Evolutionary conservation across 2,888 invertebrate genomes (phyloP).

Genomic region (Drosophila differens): DNA sequence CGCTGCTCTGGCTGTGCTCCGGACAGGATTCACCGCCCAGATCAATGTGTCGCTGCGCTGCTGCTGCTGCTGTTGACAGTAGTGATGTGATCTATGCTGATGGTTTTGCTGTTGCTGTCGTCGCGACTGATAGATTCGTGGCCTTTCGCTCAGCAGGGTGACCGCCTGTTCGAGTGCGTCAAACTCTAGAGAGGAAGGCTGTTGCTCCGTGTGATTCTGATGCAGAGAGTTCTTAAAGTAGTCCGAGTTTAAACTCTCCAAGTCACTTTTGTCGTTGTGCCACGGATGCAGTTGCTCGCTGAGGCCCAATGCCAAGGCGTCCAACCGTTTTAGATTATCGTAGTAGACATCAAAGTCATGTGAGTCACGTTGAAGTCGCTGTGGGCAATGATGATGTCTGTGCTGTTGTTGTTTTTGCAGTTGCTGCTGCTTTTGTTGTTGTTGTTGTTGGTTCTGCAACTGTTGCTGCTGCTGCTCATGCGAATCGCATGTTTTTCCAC

Average conservation of each 20-base stretch:
- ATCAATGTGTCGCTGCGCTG: slow-evolving; percentile 53
- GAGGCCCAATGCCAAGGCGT: slow-evolving; percentile 78
- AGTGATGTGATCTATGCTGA: slow-evolving; percentile 41
- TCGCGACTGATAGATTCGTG: slow-evolving; percentile 82
- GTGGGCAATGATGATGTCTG: slow-evolving; percentile 35
- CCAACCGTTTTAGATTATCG: slow-evolving; percentile 84
- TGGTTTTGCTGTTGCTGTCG: slow-evolving; percentile 59
- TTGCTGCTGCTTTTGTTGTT: slow-evolving; percentile 33
- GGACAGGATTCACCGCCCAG: slow-evolving; percentile 80
- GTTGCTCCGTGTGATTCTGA: slow-evolving; percentile 76
- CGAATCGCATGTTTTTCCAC: slow-evolving; percentile 77
- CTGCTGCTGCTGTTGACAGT: slow-evolving; percentile 50
- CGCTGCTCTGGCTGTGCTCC: slow-evolving; percentile 84
- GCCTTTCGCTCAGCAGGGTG: slow-evolving; percentile 73
- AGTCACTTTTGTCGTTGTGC: slow-evolving; percentile 85
- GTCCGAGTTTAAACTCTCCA: slow-evolving; percentile 85
- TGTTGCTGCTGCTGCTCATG: slow-evolving; percentile 75
- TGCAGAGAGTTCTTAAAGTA: slow-evolving; percentile 85
- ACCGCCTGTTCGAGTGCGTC: slow-evolving; percentile 77
- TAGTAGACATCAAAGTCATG: slow-evolving; percentile 85
- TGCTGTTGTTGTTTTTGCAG: slow-evolving; percentile 33
- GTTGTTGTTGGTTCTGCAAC: slow-evolving; percentile 41
- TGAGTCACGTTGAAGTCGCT: slow-evolving; percentile 57
- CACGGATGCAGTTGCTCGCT: slow-evolving; percentile 82
- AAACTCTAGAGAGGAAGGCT: slow-evolving; percentile 71